Percentiles rank a stretch among this genome's conserved stretches.
Conservation (phyloP, 2,888 invertebrate genomes). For the Dolichomitus sp. region DNA sequence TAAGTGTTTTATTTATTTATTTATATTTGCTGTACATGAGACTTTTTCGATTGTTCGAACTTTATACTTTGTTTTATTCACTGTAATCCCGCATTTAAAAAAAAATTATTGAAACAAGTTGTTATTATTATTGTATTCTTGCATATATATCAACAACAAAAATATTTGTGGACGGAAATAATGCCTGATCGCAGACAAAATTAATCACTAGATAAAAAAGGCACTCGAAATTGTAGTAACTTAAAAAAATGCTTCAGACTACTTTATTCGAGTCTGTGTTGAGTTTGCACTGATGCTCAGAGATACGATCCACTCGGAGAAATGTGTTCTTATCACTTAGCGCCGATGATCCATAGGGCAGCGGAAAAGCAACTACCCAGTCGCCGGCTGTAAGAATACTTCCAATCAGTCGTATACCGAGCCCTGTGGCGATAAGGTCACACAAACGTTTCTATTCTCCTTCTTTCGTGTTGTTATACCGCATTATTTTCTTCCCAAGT, state of each 20-base stretch:
- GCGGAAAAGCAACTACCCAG: constrained; percentile 7
- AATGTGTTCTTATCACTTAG: constrained; percentile 43
- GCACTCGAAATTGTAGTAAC: not conserved
- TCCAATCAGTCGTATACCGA: constrained; percentile 73
- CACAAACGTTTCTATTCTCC: constrained; percentile 31
- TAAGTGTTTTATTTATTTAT: not conserved
- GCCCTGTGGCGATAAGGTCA: constrained; percentile 73
- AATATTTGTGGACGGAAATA: not conserved
- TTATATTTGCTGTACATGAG: too few relatives aligned
- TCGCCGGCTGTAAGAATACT: constrained; percentile 56
- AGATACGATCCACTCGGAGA: constrained; percentile 5
- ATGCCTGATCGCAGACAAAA: not conserved
- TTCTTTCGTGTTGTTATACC: constrained; percentile 15
- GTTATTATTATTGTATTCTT: too few relatives aligned
- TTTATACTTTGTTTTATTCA: too few relatives aligned
- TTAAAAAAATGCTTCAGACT: not conserved
- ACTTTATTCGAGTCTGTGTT: not conserved
- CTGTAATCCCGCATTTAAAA: too few relatives aligned
- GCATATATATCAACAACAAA: too few relatives aligned
- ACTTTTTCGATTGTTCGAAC: too few relatives aligned
- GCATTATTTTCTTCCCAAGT: constrained; percentile 3
- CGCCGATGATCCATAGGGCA: constrained; percentile 47
- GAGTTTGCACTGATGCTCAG: constrained; percentile 16
- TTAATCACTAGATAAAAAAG: not conserved
- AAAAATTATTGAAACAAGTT: too few relatives aligned